A percentile compares a stretch with the other conserved stretches of the same genome.
Conservation (phyloP, 2,888 invertebrate genomes). For the Tetragonula carbonaria region DNA sequence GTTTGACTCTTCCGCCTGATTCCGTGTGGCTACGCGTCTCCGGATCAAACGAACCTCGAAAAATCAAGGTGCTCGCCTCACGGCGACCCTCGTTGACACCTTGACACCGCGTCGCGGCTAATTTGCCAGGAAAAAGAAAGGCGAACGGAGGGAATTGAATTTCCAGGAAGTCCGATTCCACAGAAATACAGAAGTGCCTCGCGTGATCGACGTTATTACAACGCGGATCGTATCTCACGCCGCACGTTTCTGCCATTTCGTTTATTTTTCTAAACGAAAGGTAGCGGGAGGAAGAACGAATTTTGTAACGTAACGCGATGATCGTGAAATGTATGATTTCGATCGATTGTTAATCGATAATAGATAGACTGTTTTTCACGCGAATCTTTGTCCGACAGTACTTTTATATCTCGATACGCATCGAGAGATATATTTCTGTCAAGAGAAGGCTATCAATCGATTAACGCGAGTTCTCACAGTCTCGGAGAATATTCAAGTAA, state of each 20-base stretch:
- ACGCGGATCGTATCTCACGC: too few relatives aligned
- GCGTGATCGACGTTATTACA: conserved; percentile 10
- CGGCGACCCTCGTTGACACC: conserved; percentile 36
- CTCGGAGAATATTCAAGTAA: neutral
- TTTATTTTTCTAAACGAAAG: neutral
- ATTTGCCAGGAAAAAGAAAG: conserved; percentile 17
- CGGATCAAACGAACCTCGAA: conserved; percentile 25
- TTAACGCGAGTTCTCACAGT: neutral
- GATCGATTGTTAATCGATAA: too few relatives aligned
- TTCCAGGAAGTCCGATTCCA: conserved; percentile 6
- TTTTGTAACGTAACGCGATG: neutral
- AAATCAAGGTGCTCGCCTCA: conserved; percentile 41
- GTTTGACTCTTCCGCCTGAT: conserved; percentile 32
- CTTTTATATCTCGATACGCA: neutral
- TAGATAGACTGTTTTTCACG: too few relatives aligned
- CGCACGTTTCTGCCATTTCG: neutral
- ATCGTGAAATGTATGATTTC: neutral
- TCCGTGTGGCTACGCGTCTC: conserved; percentile 8
- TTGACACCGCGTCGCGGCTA: conserved; percentile 33
- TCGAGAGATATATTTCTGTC: neutral
- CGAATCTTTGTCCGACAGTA: too few relatives aligned
- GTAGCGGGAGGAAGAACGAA: neutral
- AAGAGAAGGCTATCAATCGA: neutral
- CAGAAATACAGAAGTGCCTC: neutral
- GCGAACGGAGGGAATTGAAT: conserved; percentile 7